Base-by-base conservation (phyloP, 2,888 invertebrate species). In the Nomada goodeniana region DNA sequence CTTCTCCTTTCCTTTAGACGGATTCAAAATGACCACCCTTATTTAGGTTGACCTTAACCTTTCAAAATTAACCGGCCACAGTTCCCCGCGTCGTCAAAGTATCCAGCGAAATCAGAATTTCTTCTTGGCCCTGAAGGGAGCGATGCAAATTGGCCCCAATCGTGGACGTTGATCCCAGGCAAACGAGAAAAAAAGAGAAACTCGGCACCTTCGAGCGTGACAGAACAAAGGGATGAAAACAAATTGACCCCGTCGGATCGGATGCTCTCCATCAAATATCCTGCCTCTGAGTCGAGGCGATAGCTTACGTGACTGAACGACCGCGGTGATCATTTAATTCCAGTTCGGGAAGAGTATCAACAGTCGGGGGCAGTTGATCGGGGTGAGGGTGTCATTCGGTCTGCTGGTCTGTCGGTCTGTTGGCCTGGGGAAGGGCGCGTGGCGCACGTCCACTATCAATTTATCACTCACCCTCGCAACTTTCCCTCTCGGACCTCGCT, bases 401-500 rank as follows among this genome's bases (percentile, higher is more conserved):
- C 86, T 83, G 83, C 80, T 84, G 86, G 87, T 84, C 81, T 87
- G 87, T 87, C 85, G 87, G 87, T 82, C 81, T 87, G 87, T 87
- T 83, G 87, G 87, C 77, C 87, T 79, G 70, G 63, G 72, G 80
- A 78, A 80, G 82, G 85, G 88, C 86, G 91, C 92, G 92, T 92
- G 92, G 90, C 91, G 90, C 90, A 88, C 90, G 93, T 92, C 92
- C 92, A 92, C 92, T 93, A 93, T 92, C 93, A 93, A 92, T 93
- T 93, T 92, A 93, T 93, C 92, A 92, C 90, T 89, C 91, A 88
- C 85, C 86, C 88, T 86, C 82, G 76, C 82, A 83, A 91, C 90
- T 91, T 90, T 91, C 90, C 86, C 89, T 90, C 87, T 91, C 87
- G 85, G 89, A 89, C 88, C 86, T 86, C 84, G 85, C 87, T 87